Base-by-base conservation (phyloP, 2,888 invertebrate species). In the Dryocosmus kuriphilus region DNA sequence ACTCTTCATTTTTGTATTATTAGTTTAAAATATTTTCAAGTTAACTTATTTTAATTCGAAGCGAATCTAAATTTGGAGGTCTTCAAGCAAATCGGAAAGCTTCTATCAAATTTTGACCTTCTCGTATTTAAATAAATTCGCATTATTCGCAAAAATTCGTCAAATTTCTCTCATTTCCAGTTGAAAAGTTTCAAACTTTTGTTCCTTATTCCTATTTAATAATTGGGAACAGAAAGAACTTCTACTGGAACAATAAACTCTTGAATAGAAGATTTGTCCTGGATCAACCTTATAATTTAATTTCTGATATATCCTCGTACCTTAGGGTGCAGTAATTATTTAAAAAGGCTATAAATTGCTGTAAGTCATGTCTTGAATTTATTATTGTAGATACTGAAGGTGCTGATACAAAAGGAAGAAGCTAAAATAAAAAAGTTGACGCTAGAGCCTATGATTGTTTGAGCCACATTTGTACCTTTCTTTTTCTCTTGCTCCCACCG, bases 381-480 rank as follows among this genome's bases (percentile, higher is more conserved):
- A 55, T 35, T 11, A n/a, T 63, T 38, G n/a, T 11, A 32, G 63
- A 35, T 60, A 60, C 14, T 32, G 30, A 71, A 71, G 51, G 71
- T 71, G 51, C 51, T 51, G 51, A 71, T 71, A 32, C 30, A 14
- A 27, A 51, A 51, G 51, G 71, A 51, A 71, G 71, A 71, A 71
- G 30, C 22, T 24, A 32, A 71, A 71, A 30, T 46, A 55, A 71
- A 71, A 71, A 51, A 32, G 51, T 71, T 51, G 11, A 55, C 1
- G 51, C 30, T 71, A 51, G 71, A 51, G 71, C 51, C 71, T 71
- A 71, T 71, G 71, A 71, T 71, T 71, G 51, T 32, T 71, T 71
- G 71, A n/a, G 30, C 51, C 46, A 71, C 71, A n/a, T 55, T 71
- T 71, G 24, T 65, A 22, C 38, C 51, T 71, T 27, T 51, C 71